Evolutionary conservation across 2,888 invertebrate species (phyloP).

Genomic region (Lordiphosa andalusiaca): DNA sequence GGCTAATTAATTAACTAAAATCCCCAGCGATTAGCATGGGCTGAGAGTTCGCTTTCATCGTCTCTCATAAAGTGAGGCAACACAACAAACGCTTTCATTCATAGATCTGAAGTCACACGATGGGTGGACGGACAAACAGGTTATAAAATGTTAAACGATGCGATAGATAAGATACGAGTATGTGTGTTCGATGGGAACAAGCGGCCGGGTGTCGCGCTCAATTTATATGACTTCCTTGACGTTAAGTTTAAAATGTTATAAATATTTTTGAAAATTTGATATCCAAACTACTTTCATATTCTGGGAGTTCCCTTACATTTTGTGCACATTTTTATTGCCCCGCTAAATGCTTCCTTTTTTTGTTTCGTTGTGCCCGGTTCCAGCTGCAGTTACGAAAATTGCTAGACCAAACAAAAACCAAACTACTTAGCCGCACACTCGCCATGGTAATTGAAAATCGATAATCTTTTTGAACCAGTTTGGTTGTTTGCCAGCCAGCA

Average conservation of each 20-base stretch:
- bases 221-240: slow-evolving; percentile 50
- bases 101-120: slow-evolving; percentile 52
- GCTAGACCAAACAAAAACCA: slow-evolving; percentile 75
- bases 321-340: slow-evolving; percentile 25
- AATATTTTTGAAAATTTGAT: slow-evolving; percentile 1
- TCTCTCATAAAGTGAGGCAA: slow-evolving; percentile 9
- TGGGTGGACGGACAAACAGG: slow-evolving; percentile 40
- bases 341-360: slow-evolving; percentile 42
- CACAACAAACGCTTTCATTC: slow-evolving; percentile 56
- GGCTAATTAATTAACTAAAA: slow-evolving; percentile 70
- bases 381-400: slow-evolving; percentile 68
- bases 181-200: slow-evolving; percentile 46
- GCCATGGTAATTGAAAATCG: slow-evolving; percentile 77
- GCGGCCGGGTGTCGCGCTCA: slow-evolving; percentile 66
- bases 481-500: slow-evolving; percentile 40
- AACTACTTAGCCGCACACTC: slow-evolving; percentile 73
- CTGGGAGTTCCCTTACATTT: background rate
- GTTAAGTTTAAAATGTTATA: slow-evolving; percentile 6
- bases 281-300: background rate
- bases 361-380: background rate
- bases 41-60: slow-evolving; percentile 47
- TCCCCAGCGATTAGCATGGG: slow-evolving; percentile 61
- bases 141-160: slow-evolving; percentile 69
- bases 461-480: slow-evolving; percentile 71
- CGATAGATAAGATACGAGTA: slow-evolving; percentile 62